Evolutionary conservation across 2,888 invertebrate species (phyloP), one percentile per base, ranked within the genome.

Genomic region (Torymus tubicola): DNA sequence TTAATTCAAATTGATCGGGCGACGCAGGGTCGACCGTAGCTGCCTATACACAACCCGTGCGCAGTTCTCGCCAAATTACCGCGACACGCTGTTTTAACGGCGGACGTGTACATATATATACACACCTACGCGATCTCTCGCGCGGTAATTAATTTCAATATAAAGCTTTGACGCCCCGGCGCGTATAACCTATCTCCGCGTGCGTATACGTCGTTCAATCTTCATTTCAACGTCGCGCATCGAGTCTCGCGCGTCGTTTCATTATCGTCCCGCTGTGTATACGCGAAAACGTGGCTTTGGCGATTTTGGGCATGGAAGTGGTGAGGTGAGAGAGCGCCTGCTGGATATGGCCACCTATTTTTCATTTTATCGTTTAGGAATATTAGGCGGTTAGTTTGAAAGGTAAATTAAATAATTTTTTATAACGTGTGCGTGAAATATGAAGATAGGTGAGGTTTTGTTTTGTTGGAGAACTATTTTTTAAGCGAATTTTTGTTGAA

Each of bases 111-210:
- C 2, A 21, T 21, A n/a, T 13, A n/a, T n/a, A n/a, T n/a, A n/a
- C n/a, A n/a, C n/a, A n/a, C n/a, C n/a, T n/a, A 13, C 24, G 31
- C 72, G 53, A 76, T 55, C 63, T 60, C 14, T 65, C 80, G 70
- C 76, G 68, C 69, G 69, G 81, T 85, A 82, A 81, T 80, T 82
- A 76, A 78, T 80, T 77, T 83, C 76, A 79, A 76, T 83, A 76
- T 83, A 81, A 85, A 80, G 81, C 78, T 78, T 42, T 14, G 57
- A 50, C 18, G 61, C 21, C 16, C 12, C 55, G 31, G 50, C n/a
- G 50, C 18, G n/a, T 65, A 42, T 21, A 21, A 21, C 58, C 31
- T 18, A 14, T n/a, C 60, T 71, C 31, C 31, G 18, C 16, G 13
- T 24, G 42, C 42, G 8, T 42, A 1, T 42, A 1, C 42, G 24